Percentiles rank a stretch among this genome's conserved stretches.
Evolutionary conservation across 2,113 vertebrate genomes (phyloP).

Genomic region (western clawed frog (Xenopus tropicalis)): UCB_Xtro_10.0 CM004444.2:10770001-10770500

Average conservation of each 20-base stretch:
- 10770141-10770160: constrained; percentile 89
- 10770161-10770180: constrained; percentile 84
- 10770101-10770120: constrained; percentile 86
- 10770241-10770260: too few relatives aligned
- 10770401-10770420: background rate
- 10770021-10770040: constrained; percentile 77
- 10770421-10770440: background rate
- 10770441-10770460: background rate
- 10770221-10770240: too few relatives aligned
- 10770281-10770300: too few relatives aligned
- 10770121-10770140: constrained; percentile 88
- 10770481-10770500: background rate
- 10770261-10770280: too few relatives aligned
- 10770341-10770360: too few relatives aligned
- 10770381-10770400: background rate
- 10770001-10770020: too few relatives aligned
- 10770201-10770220: background rate
- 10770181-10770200: constrained; percentile 63
- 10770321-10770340: too few relatives aligned
- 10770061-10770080: constrained; percentile 83
- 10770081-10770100: constrained; percentile 91
- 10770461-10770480: constrained; percentile 4
- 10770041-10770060: constrained; percentile 87
- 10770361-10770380: background rate
- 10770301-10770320: too few relatives aligned